A percentile compares a stretch with the other conserved stretches of the same genome.
Conservation (phyloP, 2,113 vertebrate genomes). For the Anarrhichthys ocellatus region DNA sequence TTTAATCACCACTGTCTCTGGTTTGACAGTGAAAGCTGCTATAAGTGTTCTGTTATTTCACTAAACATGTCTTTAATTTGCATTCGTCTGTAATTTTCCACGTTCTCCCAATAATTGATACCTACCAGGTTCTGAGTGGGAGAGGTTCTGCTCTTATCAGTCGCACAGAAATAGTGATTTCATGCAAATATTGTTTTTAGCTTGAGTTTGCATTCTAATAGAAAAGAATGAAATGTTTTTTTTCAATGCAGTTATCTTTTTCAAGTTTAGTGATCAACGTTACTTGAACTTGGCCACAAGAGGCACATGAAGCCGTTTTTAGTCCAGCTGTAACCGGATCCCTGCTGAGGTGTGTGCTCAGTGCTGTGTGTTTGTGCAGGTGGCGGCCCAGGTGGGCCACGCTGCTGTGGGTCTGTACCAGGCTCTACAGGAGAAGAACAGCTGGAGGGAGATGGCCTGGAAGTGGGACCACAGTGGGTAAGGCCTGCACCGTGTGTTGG, state of each 20-base stretch:
- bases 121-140: background rate
- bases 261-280: background rate
- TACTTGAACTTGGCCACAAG: background rate
- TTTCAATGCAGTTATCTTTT: background rate
- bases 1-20: background rate
- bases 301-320: background rate
- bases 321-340: background rate
- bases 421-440: slow-evolving; percentile 84
- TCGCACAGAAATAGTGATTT: background rate
- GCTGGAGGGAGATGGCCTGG: slow-evolving; percentile 84
- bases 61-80: background rate
- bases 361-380: slow-evolving; percentile 68
- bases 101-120: background rate
- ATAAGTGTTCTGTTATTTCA: background rate
- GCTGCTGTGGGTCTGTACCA: slow-evolving; percentile 87
- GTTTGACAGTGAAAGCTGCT: slow-evolving; percentile 1
- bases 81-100: background rate
- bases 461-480: slow-evolving; percentile 88
- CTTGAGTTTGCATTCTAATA: background rate
- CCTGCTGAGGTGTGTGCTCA: background rate
- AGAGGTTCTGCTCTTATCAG: background rate
- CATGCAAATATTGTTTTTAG: background rate
- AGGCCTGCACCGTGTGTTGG: slow-evolving; percentile 35
- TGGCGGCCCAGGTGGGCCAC: slow-evolving; percentile 87
- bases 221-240: too few species aligned